These are phyloP conservation scores for Hyperoplus immaculatus DNA, from an alignment of 2,797 vertebrate genomes.

Conservation along the genomic window DNA sequence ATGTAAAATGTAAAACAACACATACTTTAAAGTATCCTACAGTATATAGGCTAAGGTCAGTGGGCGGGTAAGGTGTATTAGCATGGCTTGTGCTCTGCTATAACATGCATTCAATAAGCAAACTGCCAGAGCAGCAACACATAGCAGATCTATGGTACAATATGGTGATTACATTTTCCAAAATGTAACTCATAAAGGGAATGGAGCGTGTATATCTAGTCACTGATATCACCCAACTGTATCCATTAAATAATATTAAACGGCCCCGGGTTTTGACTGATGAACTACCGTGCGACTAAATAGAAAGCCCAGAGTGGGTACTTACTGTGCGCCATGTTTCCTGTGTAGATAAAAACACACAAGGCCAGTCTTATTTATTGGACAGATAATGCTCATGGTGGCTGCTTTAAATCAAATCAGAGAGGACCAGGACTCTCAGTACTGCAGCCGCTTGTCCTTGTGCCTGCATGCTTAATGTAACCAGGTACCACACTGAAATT, in stretches of 20 bases:
- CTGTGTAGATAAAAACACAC: conserved; percentile 57
- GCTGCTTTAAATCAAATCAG: conserved; percentile 49
- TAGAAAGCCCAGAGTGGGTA: conserved; percentile 3
- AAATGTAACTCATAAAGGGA: conserved; percentile 38
- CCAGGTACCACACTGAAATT: conserved; percentile 1
- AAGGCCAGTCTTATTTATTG: conserved; percentile 34
- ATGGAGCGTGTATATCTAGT: conserved; percentile 35
- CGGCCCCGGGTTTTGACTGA: conserved; percentile 45
- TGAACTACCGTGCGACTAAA: conserved; percentile 15
- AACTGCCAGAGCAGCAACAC: not conserved
- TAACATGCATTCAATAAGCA: not conserved
- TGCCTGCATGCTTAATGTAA: conserved; percentile 22
- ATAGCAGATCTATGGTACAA: conserved; percentile 31
- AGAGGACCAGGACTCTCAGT: conserved; percentile 5
- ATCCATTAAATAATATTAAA: conserved; percentile 59
- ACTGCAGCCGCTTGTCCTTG: not conserved
- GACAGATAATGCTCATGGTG: conserved; percentile 23
- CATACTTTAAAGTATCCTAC: too few relatives aligned
- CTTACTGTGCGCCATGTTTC: conserved; percentile 27
- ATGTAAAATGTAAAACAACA: not conserved
- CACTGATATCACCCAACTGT: conserved; percentile 37
- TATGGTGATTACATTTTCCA: conserved; percentile 45
- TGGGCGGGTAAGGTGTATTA: conserved; percentile 1
- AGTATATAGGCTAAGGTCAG: not conserved
- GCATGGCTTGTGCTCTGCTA: not conserved